Conservation (phyloP, 2,113 vertebrate genomes). For the Notothenia rossii region DNA sequence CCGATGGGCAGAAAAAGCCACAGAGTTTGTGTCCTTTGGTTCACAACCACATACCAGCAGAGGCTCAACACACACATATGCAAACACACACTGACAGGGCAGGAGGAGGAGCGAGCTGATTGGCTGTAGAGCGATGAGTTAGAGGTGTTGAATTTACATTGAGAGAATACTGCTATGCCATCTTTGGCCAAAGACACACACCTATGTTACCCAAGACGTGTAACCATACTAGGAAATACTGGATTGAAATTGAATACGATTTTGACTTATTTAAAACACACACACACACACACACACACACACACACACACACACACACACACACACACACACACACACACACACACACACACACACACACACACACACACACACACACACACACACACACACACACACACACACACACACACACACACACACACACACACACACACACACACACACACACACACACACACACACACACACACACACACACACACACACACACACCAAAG, state of each 20-base stretch:
- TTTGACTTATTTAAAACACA: too few relatives aligned
- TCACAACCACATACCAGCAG: neutral
- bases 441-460: too few relatives aligned
- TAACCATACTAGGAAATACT: neutral
- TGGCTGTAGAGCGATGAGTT: conserved; percentile 27
- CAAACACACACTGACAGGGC: neutral
- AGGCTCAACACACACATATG: conserved; percentile 5
- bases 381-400: too few relatives aligned
- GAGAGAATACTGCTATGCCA: conserved; percentile 11
- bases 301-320: too few relatives aligned
- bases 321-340: too few relatives aligned
- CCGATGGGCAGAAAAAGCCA: conserved; percentile 15
- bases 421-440: conserved; percentile 11
- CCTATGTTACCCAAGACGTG: neutral
- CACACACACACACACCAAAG: neutral
- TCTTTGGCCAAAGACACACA: conserved; percentile 23
- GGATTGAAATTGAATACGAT: too few relatives aligned
- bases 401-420: neutral
- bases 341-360: too few relatives aligned
- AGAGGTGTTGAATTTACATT: conserved; percentile 31
- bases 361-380: too few relatives aligned
- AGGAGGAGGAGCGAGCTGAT: conserved; percentile 12
- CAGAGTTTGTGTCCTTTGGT: neutral
- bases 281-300: too few relatives aligned
- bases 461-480: too few relatives aligned